phyloP scores from a whole-genome alignment of 2,113 vertebrate genomes.

The Leucopsar rothschildi region DNA sequence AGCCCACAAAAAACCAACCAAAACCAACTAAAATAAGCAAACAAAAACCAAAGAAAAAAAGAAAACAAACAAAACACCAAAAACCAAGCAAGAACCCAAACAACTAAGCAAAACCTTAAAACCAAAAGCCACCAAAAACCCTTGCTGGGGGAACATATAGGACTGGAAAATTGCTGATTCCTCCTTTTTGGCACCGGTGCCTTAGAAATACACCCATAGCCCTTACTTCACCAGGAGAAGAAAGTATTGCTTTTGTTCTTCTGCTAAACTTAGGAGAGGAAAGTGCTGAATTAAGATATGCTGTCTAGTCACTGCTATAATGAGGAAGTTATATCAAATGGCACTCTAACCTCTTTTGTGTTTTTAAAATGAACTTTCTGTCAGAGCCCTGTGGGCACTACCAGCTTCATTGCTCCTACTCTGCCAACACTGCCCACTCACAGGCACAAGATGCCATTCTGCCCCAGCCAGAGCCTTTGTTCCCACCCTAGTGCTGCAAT shows the following conservation, averaged over 20 bases:
- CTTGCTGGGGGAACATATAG: fast-evolving
- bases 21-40: background rate
- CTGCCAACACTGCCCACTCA: background rate
- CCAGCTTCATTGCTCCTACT: background rate
- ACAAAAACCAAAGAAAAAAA: background rate
- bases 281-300: background rate
- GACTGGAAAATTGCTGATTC: background rate
- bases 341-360: background rate
- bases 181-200: background rate
- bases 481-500: fast-evolving
- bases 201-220: background rate
- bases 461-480: background rate
- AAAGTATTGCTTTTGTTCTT: background rate
- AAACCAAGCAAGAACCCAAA: background rate
- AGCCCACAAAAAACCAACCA: background rate
- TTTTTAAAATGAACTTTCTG: background rate
- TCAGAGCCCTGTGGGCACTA: background rate
- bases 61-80: background rate
- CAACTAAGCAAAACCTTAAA: background rate
- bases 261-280: background rate
- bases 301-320: background rate
- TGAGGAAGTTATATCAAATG: background rate
- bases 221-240: background rate
- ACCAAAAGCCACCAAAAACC: background rate
- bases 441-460: background rate